Conservation (phyloP, 2,888 invertebrate species). For the Hyppa rectilinea region DNA sequence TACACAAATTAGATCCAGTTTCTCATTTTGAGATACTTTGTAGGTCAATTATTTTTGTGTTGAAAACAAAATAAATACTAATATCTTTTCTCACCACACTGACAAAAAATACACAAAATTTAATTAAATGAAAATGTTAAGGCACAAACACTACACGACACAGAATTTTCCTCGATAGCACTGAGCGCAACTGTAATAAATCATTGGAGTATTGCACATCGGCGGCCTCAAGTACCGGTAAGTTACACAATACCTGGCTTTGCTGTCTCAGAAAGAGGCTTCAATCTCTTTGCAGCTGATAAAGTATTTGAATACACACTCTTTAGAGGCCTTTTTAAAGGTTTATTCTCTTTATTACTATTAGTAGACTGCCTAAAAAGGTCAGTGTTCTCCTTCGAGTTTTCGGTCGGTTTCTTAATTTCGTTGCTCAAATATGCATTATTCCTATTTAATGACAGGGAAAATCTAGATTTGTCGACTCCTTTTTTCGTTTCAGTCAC, state of each 20-base stretch:
- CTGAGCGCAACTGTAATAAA: conserved; percentile 37
- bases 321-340: conserved; percentile 81
- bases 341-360: conserved; percentile 85
- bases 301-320: conserved; percentile 83
- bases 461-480: conserved; percentile 85
- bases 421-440: conserved; percentile 85
- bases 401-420: conserved; percentile 75
- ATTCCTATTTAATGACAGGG: conserved; percentile 85
- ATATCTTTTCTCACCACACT: conserved; percentile 19
- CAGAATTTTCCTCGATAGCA: conserved; percentile 26
- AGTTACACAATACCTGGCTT: conserved; percentile 80
- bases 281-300: conserved; percentile 85
- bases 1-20: background rate
- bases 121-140: background rate
- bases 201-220: conserved; percentile 51
- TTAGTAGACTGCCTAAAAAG: conserved; percentile 69
- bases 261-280: conserved; percentile 79
- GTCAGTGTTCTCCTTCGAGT: conserved; percentile 74
- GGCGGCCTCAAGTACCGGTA: conserved; percentile 59
- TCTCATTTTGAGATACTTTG: background rate
- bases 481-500: conserved; percentile 85
- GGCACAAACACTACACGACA: conserved; percentile 23
- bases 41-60: background rate
- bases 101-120: background rate
- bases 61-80: conserved; percentile 4